phyloP scores from a whole-genome alignment of 2,113 vertebrate species.

The Dasyornis broadbenti region DNA sequence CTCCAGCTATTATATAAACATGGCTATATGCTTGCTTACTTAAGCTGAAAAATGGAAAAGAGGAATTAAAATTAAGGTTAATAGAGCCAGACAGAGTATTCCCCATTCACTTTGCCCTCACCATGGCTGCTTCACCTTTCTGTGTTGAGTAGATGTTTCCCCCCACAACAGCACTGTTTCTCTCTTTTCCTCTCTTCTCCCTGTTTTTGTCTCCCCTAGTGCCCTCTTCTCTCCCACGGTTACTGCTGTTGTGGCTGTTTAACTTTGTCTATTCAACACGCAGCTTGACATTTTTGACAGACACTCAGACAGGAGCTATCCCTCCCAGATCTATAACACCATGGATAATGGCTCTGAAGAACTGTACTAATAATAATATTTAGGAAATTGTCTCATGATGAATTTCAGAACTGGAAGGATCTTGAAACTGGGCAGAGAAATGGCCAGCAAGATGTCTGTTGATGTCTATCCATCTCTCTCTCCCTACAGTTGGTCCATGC shows the following conservation, averaged over 20 bases:
- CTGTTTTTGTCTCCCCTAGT: neutral
- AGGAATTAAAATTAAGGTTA: slow-evolving; percentile 50
- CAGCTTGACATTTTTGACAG: neutral
- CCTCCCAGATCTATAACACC: neutral
- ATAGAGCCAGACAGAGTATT: slow-evolving; percentile 14
- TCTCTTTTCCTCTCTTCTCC: neutral
- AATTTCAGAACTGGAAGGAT: neutral
- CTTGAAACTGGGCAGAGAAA: neutral
- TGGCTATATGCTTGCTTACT: slow-evolving; percentile 43
- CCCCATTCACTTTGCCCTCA: neutral
- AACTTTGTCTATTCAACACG: neutral
- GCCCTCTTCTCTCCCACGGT: neutral
- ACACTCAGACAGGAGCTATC: neutral
- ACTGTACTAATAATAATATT: neutral
- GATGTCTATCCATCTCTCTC: neutral
- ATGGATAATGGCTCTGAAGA: neutral
- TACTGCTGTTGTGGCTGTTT: neutral
- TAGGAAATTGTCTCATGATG: neutral
- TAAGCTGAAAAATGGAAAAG: slow-evolving; percentile 50
- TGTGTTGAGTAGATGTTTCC: neutral
- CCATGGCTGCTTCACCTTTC: neutral
- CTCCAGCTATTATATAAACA: slow-evolving; percentile 48
- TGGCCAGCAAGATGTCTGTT: neutral
- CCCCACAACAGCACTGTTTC: neutral
- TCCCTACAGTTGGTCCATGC: neutral